Evolutionary conservation across 1,140 invertebrate genomes (phyloP), one percentile per base, ranked within the genome.

Genomic region (Drosophila ercepeae): DNA sequence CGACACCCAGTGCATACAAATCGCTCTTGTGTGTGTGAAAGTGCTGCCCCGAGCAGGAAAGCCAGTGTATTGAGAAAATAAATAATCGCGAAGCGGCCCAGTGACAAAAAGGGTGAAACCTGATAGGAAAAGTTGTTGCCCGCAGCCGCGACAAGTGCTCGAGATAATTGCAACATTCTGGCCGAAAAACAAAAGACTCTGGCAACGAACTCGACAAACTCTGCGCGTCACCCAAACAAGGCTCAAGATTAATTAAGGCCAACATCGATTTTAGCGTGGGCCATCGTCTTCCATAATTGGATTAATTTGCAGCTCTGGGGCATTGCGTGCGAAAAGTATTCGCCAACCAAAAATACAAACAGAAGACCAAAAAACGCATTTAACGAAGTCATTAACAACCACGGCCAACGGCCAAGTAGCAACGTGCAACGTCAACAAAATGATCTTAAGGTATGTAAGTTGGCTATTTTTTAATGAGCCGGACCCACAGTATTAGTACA

Each of bases 391-490:
- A 86, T 86, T 86, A 82, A 64, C 64, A 70, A 63, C 41, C 32
- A 53, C 82, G 58, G 67, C 48, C 60, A 74, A 70, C 77, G 69
- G 48, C 39, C 79, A 84, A 84, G 71, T 78, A 44, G 52, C 57
- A 67, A 88, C 77, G 77, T 77, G 54, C 77, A 88, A 75, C 77
- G 74, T 78, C 83, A 75, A 88, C 69, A 88, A 88, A 71, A 88
- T 88, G 82, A 88, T 88, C 79, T 78, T 88, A 82, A 88, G 82
- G 82, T 88, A 82, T 71, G 82, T 81, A 45, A 29, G 32, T 41
- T 64, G 57, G 42, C 32, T 81, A 73, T 83, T 82, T 81, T 29
- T 59, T 81, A 79, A 83, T 69, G 70, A 83, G 69, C 71, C 64
- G 45, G 13, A 52, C 49, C 63, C 67, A 55, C 32, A n/a, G 48